Percentiles rank a stretch among this genome's conserved stretches.
Conservation (phyloP, 2,797 vertebrate genomes). For the Moxostoma hubbsi region DNA sequence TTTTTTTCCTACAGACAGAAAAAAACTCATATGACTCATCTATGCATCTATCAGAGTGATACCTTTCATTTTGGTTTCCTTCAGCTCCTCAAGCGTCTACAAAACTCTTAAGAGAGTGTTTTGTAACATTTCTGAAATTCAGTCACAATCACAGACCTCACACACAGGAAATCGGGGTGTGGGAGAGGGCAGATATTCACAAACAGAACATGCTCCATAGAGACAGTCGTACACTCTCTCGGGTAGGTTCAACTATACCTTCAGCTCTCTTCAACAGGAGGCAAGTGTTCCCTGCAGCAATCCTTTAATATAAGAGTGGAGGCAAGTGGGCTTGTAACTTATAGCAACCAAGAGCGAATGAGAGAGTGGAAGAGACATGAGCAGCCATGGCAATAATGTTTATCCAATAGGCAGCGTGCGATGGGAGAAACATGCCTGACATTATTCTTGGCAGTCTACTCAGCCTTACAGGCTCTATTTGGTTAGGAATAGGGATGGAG, state of each 20-base stretch:
- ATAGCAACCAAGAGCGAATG: slow-evolving; percentile 90
- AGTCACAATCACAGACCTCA: slow-evolving; percentile 29
- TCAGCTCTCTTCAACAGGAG: slow-evolving; percentile 30
- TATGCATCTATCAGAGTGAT: neutral
- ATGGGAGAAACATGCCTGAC: too few relatives aligned
- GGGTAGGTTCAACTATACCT: slow-evolving; percentile 38
- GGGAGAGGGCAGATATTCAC: slow-evolving; percentile 37
- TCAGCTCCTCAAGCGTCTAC: neutral
- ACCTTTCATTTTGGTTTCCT: neutral
- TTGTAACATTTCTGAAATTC: slow-evolving; percentile 10
- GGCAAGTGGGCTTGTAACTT: slow-evolving; percentile 78
- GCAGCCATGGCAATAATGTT: slow-evolving; percentile 85
- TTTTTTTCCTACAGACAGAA: neutral
- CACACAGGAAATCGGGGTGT: slow-evolving; percentile 39
- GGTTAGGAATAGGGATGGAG: too few relatives aligned
- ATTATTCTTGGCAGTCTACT: too few relatives aligned
- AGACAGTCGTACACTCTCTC: slow-evolving; percentile 12
- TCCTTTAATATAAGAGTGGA: slow-evolving; percentile 66
- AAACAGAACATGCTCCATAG: slow-evolving; percentile 29
- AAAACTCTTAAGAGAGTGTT: neutral
- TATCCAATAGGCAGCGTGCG: slow-evolving; percentile 57
- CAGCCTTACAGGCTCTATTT: too few relatives aligned
- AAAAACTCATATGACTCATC: slow-evolving; percentile 1
- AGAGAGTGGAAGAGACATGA: slow-evolving; percentile 69
- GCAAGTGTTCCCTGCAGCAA: slow-evolving; percentile 62